These are phyloP conservation scores for Botia almorhae DNA, from an alignment of 2,797 vertebrate species.

Conservation along the genomic window DNA sequence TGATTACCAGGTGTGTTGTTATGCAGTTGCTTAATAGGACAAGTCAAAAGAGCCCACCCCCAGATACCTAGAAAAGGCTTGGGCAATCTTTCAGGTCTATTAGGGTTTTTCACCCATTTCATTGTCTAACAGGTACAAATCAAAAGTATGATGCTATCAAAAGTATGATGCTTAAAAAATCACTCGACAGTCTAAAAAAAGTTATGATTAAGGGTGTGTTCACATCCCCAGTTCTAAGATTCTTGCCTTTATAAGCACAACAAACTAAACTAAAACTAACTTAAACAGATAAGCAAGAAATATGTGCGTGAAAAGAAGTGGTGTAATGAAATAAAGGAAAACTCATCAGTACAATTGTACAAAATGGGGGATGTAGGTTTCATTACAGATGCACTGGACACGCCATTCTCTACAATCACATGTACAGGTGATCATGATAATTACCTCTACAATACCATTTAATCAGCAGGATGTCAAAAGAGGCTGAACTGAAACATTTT, in stretches of 20 bases:
- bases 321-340: background rate
- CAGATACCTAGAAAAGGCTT: too few species aligned
- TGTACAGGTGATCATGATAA: constrained; percentile 45
- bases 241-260: too few species aligned
- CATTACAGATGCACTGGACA: background rate
- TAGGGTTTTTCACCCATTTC: too few species aligned
- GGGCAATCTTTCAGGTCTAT: too few species aligned
- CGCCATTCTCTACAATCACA: constrained; percentile 39
- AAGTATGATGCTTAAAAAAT: too few species aligned
- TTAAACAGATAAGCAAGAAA: background rate
- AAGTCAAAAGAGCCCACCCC: too few species aligned
- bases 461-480: constrained; percentile 44
- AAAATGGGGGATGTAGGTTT: background rate
- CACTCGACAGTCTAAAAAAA: too few species aligned
- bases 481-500: constrained; percentile 46
- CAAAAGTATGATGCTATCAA: too few species aligned
- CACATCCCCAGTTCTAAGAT: too few species aligned
- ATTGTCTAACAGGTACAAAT: too few species aligned
- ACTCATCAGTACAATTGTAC: background rate
- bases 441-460: constrained; percentile 53
- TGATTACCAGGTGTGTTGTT: background rate
- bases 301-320: background rate
- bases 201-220: too few species aligned
- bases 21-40: too few species aligned
- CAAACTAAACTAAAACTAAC: background rate